Conservation (phyloP, 2,888 invertebrate species). For the Orchestes rusci region DNA sequence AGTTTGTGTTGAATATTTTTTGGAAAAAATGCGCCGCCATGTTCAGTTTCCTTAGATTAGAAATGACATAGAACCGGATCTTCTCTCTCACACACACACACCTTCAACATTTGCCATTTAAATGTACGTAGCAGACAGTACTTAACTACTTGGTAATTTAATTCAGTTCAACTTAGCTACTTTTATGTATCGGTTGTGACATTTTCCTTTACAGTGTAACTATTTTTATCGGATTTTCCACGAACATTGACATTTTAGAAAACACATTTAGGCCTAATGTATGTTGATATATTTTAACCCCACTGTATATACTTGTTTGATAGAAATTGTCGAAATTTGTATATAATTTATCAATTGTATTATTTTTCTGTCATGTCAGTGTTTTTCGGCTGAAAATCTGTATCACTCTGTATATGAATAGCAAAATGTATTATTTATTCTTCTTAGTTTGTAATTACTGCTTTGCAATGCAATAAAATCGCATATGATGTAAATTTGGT, state of each 20-base stretch:
- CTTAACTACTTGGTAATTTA: constrained; percentile 15
- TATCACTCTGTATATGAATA: constrained; percentile 25
- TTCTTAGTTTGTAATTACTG: constrained; percentile 24
- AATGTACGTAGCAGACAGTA: constrained; percentile 22
- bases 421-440: constrained; percentile 26
- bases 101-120: constrained; percentile 17
- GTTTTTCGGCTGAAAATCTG: constrained; percentile 18
- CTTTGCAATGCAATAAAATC: constrained; percentile 26
- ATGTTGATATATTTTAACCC: not conserved
- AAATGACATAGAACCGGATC: too few species aligned
- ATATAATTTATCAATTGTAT: constrained; percentile 14
- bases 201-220: constrained; percentile 17
- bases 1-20: constrained; percentile 41
- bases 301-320: constrained; percentile 13
- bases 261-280: constrained; percentile 1
- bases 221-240: constrained; percentile 16
- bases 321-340: constrained; percentile 16
- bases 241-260: constrained; percentile 22
- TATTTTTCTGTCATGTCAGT: constrained; percentile 23
- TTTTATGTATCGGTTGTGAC: constrained; percentile 19
- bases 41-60: constrained; percentile 10
- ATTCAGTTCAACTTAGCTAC: constrained; percentile 16
- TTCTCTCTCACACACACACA: too few species aligned
- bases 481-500: constrained; percentile 20
- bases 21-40: constrained; percentile 14